A percentile compares a stretch with the other conserved stretches of the same genome.
Evolutionary conservation across 2,113 vertebrate genomes (phyloP).

Genomic region (Odobenus rosmarus): DNA sequence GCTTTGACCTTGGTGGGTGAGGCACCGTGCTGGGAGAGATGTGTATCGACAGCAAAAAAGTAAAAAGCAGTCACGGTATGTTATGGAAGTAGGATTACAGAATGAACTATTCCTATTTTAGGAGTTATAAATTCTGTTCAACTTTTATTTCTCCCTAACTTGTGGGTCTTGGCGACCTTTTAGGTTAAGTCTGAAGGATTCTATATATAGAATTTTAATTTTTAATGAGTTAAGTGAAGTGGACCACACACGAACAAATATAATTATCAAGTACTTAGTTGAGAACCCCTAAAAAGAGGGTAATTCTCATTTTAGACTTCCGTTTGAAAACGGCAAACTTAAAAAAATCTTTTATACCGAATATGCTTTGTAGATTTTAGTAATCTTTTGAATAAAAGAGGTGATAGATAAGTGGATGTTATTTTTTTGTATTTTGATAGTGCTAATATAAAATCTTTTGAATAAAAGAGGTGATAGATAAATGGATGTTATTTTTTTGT

Average conservation of each 20-base stretch:
- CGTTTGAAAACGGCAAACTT: neutral
- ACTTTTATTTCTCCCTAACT: neutral
- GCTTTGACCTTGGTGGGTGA: conserved; percentile 6
- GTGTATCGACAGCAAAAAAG: neutral
- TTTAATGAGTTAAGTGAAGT: conserved; percentile 12
- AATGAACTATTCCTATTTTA: neutral
- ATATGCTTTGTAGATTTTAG: neutral
- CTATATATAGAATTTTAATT: neutral
- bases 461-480: neutral
- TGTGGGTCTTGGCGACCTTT: neutral
- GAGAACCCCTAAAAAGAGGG: neutral
- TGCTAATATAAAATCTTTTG: neutral
- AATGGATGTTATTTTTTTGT: neutral
- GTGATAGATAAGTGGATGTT: neutral
- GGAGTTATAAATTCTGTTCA: neutral
- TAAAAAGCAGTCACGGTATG: accelerated
- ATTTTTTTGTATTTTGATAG: neutral
- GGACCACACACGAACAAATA: neutral
- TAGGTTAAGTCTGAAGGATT: neutral
- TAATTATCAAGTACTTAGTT: conserved; percentile 6
- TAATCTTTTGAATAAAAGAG: neutral
- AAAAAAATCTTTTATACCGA: neutral
- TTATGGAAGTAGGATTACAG: neutral
- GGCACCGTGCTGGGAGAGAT: conserved; percentile 26
- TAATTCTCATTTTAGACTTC: neutral